Evolutionary conservation across 2,888 invertebrate genomes (phyloP), one percentile per base, ranked within the genome.

Genomic region (Orchesella flavescens): DNA sequence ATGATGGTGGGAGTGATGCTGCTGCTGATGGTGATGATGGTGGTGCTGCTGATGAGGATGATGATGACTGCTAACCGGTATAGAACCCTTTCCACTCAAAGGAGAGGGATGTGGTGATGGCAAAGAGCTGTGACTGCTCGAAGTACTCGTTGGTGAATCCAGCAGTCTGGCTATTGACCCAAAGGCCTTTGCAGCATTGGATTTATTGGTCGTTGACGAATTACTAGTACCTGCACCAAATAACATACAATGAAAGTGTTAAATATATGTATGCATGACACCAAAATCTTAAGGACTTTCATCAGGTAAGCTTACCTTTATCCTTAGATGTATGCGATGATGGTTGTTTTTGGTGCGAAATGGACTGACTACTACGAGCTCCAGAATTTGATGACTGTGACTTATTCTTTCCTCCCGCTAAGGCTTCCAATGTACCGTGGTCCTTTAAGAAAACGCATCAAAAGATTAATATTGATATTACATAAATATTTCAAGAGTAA

Each of bases 41-140:
- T 69, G 44, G 34, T 66, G 72, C 69, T 86, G 71, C 79, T 82
- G 65, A n/a, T n/a, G n/a, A n/a, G n/a, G n/a, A n/a, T n/a, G n/a
- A n/a, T 86, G 84, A 85, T 86, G 82, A 17, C 57, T 17, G n/a
- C 21, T 19, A 17, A 21, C 19, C 2, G 59, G 19, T 10, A 10
- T 3, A 3, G 19, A 10, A 19, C 59, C 17, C 17, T 17, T 59
- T 21, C 59, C 19, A 12, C 19, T 19, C 21, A 17, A 13, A 17
- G 19, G 90, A 12, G 93, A 91, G 19, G 59, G 21, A 19, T 59
- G 91, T 88, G 91, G 90, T 61, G 91, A 90, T 53, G 93, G 92
- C 66, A 68, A 9, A 55, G 49, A 24, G 59, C 49, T 66, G 75
- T 59, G 68, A 77, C 24, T 80, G 72, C 69, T 83, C 44, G 86